A percentile compares a stretch with the other conserved stretches of the same genome.
These are phyloP conservation scores for Hippocampus abdominalis DNA, from an alignment of 2,113 vertebrate species.

Conservation along the genomic window DNA sequence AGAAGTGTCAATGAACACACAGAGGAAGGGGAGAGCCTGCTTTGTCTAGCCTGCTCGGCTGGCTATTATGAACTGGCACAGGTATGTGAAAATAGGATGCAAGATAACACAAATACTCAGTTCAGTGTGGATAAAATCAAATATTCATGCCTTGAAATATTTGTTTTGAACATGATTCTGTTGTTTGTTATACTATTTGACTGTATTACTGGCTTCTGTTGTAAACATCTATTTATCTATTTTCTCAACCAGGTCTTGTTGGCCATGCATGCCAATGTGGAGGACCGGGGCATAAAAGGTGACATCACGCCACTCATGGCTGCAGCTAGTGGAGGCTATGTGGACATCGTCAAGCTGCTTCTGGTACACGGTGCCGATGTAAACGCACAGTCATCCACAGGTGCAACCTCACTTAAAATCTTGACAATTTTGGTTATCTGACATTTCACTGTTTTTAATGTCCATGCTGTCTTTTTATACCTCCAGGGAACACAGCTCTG, in stretches of 20 bases:
- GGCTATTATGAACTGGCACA: constrained; percentile 98
- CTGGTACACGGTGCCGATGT: constrained; percentile 95
- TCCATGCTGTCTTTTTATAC: not conserved
- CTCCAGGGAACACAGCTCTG: constrained; percentile 91
- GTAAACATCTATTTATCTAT: not conserved
- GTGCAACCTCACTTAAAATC: constrained; percentile 55
- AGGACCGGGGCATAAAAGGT: constrained; percentile 96
- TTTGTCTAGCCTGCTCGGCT: constrained; percentile 95
- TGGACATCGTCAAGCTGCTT: constrained; percentile 96
- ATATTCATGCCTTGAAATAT: not conserved
- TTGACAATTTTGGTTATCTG: not conserved
- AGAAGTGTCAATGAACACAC: constrained; percentile 97
- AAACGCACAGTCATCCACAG: constrained; percentile 96
- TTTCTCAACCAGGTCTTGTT: constrained; percentile 80
- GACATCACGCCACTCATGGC: constrained; percentile 99
- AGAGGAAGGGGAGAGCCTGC: constrained; percentile 95
- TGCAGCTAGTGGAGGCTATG: constrained; percentile 95
- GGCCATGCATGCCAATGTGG: constrained; percentile 97
- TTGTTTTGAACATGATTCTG: not conserved
- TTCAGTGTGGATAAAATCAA: too few species aligned
- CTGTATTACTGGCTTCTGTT: not conserved
- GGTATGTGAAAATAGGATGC: constrained; percentile 62
- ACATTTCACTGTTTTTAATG: not conserved
- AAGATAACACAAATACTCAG: not conserved
- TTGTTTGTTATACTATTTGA: not conserved